Conservation (phyloP, 2,797 vertebrate species). For the Sebastolobus altivelis region DNA sequence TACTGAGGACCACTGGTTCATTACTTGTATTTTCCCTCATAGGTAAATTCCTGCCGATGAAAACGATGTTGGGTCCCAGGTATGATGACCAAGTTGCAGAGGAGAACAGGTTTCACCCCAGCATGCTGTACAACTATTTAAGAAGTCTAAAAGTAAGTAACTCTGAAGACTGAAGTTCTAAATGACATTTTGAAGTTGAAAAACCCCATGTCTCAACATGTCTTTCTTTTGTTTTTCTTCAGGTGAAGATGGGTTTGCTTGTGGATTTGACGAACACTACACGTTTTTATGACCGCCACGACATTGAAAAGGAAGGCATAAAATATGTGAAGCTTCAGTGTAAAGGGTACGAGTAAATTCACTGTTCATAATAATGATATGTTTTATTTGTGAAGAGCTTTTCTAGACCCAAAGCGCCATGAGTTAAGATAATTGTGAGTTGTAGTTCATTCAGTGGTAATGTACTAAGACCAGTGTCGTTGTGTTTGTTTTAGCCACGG, state of each 20-base stretch:
- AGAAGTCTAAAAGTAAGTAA: slow-evolving; percentile 95
- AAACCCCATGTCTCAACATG: background rate
- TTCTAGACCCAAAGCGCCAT: background rate
- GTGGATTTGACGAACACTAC: slow-evolving; percentile 97
- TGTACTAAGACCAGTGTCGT: background rate
- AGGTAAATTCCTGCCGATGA: slow-evolving; percentile 98
- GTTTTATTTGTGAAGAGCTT: no score
- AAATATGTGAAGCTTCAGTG: slow-evolving; percentile 96
- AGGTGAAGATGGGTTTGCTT: slow-evolving; percentile 98
- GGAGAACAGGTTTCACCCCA: slow-evolving; percentile 96
- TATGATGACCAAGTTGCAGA: slow-evolving; percentile 97
- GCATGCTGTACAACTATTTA: slow-evolving; percentile 96
- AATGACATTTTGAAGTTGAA: background rate
- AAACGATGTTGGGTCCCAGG: slow-evolving; percentile 97
- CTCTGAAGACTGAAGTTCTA: background rate
- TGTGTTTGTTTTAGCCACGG: slow-evolving; percentile 87
- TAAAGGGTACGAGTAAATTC: slow-evolving; percentile 90
- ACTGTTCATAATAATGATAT: background rate
- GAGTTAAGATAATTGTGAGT: background rate
- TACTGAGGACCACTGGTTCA: background rate
- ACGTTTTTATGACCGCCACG: slow-evolving; percentile 94
- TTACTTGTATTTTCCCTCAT: slow-evolving; percentile 16
- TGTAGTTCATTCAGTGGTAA: background rate
- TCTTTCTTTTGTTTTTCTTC: slow-evolving; percentile 3
- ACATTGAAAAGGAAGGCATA: slow-evolving; percentile 97